Base-by-base conservation (phyloP, 2,113 vertebrate species). In the Dolichotis patagonum region DNA sequence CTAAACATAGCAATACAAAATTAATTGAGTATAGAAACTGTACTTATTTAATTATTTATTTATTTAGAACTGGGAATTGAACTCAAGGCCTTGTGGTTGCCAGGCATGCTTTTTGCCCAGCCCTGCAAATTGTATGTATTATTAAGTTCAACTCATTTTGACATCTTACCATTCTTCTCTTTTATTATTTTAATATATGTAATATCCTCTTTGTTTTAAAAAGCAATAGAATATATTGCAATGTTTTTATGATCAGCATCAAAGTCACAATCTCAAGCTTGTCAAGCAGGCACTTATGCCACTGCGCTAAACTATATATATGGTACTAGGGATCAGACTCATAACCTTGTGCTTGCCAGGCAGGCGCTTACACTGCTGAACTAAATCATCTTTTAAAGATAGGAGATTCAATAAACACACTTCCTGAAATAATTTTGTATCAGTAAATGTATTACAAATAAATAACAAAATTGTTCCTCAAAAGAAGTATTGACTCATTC, bases 351-450 rank as follows among this genome's bases (percentile, higher is more conserved):
- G 49, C 49, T 52, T 52, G 49, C 49, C 49, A 52, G 49, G 9
- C 49, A 52, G 46, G 11, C 8, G 11, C 49, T 52, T 52, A 52
- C 49, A 52, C 49, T 11, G 11, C 49, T 52, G 49, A 52, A 9
- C 49, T 46, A 46, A 46, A 46, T 46, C 46, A 46, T 92, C 1
- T 24, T 94, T 32, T 69, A 58, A 90, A 75, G 26, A 86, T 14
- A 84, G 11, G 49, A 58, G 8, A 88, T 86, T 92, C 41, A 86
- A 24, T 87, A 84, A 62, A 41, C 41, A 88, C 17, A 78, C n/a
- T 85, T 54, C 41, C 24, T 77, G 60, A 95, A 82, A 87, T 92
- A 78, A 83, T 52, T 56, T 87, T 89, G 60, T 83, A 77, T 43
- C 13, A 63, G 28, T 83, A 87, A 26, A 11, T 84, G 86, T 80